Conservation (phyloP, 2,113 vertebrate species). For the Neofelis nebulosa region DNA sequence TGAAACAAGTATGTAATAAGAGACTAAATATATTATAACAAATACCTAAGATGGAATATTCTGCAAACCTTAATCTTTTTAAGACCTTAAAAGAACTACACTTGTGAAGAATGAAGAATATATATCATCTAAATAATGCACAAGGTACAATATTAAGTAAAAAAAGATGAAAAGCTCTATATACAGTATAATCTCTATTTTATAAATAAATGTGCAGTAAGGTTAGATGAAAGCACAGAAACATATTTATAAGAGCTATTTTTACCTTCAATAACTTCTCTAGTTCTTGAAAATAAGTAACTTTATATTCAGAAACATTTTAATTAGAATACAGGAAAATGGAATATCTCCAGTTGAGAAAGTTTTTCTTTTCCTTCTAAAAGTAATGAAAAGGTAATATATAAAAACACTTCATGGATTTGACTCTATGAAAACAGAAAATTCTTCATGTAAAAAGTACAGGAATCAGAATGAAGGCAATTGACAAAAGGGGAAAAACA, state of each 20-base stretch:
- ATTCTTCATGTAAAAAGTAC: conserved; percentile 1
- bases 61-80: background rate
- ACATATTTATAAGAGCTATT: background rate
- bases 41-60: background rate
- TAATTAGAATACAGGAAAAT: conserved; percentile 5
- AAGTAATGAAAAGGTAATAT: background rate
- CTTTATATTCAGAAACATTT: conserved; percentile 38
- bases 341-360: background rate
- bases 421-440: background rate
- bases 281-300: conserved; percentile 44
- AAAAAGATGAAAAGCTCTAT: background rate
- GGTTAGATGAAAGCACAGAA: background rate
- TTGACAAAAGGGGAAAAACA: background rate
- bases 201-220: background rate
- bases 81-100: background rate
- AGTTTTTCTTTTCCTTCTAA: background rate
- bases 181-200: background rate
- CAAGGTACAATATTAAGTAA: background rate
- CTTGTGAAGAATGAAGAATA: background rate
- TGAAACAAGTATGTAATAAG: background rate
- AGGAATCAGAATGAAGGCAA: background rate
- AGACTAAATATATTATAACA: background rate
- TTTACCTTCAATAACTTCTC: background rate
- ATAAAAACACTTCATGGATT: background rate
- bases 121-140: conserved; percentile 5